Base-by-base conservation (phyloP, 1,140 invertebrate genomes). In the Scaptomyza hsui region DNA sequence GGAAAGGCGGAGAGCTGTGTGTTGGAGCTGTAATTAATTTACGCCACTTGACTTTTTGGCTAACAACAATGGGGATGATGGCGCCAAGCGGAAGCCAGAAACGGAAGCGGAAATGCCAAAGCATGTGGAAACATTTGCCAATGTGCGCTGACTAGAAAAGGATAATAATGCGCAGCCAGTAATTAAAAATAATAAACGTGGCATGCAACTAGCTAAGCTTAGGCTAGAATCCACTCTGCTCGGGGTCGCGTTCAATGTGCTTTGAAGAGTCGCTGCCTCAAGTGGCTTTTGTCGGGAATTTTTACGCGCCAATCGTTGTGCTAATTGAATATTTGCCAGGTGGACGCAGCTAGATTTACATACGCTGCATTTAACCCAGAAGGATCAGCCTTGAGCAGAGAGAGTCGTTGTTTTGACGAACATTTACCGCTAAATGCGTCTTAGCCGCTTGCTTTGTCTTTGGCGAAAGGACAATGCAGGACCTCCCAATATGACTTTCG, bases 61-160 rank as follows among this genome's bases (percentile, higher is more conserved):
- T 61, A 53, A 59, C 24, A 39, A 71, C 61, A 71, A 63, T 63
- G 51, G 51, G 52, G 48, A 29, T 24, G 29, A 51, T 71, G 44
- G 68, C 61, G 53, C 61, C 45, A 65, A 52, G 53, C 53, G 59
- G 63, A 41, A 52, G 6, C 29, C 63, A n/a, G 64, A 72, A 70
- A 69, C 76, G 76, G 76, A 79, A 59, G 70, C 51, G 70, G 63
- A 68, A 68, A 72, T 81, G 74, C 75, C 78, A 83, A 71, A 67
- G 74, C 79, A 82, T 82, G 78, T 82, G 78, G 78, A 82, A 82
- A 82, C 78, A 82, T 82, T 82, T 78, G 74, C 78, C 78, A 81
- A 82, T 82, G 78, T 59, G 39, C 48, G 56, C 19, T 56, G 55
- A 55, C 21, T 60, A 67, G 55, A 64, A 62, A 29, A 56, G 70